Evolutionary conservation across 2,797 vertebrate genomes (phyloP), one percentile per base, ranked within the genome.

Genomic region (Apogon hyalosoma): DNA sequence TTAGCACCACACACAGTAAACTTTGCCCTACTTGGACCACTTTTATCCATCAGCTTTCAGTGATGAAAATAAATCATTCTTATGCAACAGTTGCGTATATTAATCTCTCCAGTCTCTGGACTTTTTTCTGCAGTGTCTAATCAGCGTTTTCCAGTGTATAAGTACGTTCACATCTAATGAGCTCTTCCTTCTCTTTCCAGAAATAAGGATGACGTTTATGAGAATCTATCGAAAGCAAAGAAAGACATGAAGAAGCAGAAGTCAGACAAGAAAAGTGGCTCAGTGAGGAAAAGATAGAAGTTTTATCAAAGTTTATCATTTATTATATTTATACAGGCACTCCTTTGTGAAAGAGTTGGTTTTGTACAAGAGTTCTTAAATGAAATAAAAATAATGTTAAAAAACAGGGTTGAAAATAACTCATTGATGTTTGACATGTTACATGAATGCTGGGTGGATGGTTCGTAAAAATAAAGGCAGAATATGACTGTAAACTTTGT

Each of bases 271-370:
- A 95, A 95, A 80, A 86, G 84, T 18, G 93, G 94, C 12, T 98
- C 98, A 0, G 65, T 98, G 73, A 94, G 66, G 43, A 98, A 96
- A 91, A 96, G 91, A 93, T 98, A 97, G 94, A 77, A 7, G n/a
- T 54, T 63, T 71, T 21, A 58, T 60, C 19, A 24, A 58, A 79
- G 62, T 52, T 63, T 47, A 55, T 80, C 33, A 52, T 68, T 75
- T 75, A 21, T 71, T 73, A 36, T 90, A 86, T 90, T 87, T 86
- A 90, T 90, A 71, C 59, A 75, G 68, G 52, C 21, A 43, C 16
- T 67, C 5, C 73, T 84, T 73, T 75, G 15, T 67, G 54, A 36
- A 50, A 52, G 36, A 39, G 24, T 67, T 18, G 42, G n/a, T 59
- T 7, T 78, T 58, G 80, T 7, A 45, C 12, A 38, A 12, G 8